Evolutionary conservation across 2,797 vertebrate species (phyloP).

Genomic region (Siniperca obscura): DNA sequence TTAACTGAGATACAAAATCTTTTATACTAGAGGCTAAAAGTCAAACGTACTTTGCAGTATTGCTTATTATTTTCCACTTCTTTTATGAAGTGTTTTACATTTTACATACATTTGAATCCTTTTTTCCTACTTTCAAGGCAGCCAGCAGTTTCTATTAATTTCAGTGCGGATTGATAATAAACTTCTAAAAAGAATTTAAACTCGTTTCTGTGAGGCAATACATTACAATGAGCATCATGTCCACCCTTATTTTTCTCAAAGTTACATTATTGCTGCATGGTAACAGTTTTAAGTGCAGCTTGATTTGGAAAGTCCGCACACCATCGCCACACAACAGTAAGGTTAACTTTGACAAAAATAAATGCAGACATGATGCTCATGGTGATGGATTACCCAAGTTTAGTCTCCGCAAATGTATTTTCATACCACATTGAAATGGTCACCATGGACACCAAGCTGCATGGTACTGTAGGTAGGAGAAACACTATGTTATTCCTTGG

Average conservation of each 20-base stretch:
- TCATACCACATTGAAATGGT: slow-evolving; percentile 50
- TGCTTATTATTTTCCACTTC: neutral
- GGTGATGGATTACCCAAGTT: slow-evolving; percentile 74
- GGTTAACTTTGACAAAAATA: slow-evolving; percentile 67
- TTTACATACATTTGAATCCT: neutral
- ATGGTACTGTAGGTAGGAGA: slow-evolving; percentile 22
- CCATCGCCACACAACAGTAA: slow-evolving; percentile 41
- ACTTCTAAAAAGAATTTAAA: slow-evolving; percentile 33
- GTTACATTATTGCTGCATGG: slow-evolving; percentile 58
- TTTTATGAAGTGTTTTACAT: neutral
- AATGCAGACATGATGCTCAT: slow-evolving; percentile 65
- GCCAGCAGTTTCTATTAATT: slow-evolving; percentile 25
- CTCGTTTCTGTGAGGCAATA: slow-evolving; percentile 40
- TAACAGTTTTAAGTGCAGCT: slow-evolving; percentile 61
- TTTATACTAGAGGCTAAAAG: neutral
- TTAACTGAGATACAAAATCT: neutral
- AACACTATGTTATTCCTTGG: slow-evolving; percentile 30
- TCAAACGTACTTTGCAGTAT: neutral
- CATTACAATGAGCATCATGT: slow-evolving; percentile 66
- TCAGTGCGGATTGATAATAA: slow-evolving; percentile 1
- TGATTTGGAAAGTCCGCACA: slow-evolving; percentile 50
- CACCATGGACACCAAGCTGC: slow-evolving; percentile 48
- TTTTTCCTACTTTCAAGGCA: neutral
- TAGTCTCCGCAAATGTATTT: slow-evolving; percentile 65
- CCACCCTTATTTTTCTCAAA: slow-evolving; percentile 60